Base-by-base conservation (phyloP, 2,113 vertebrate species). In the Desmodus rotundus region DNA sequence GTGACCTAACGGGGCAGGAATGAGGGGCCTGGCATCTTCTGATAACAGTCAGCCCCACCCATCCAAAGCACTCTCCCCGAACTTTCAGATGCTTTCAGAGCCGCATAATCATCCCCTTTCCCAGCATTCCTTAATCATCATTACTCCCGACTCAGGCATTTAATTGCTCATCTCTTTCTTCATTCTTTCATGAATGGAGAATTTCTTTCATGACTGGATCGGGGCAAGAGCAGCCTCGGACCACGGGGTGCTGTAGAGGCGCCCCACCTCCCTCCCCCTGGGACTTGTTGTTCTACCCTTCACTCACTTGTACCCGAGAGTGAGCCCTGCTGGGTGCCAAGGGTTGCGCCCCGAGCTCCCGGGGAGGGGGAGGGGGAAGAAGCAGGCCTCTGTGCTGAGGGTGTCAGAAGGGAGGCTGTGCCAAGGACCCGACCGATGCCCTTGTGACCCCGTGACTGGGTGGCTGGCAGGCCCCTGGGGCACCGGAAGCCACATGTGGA, bases 161-260 rank as follows among this genome's bases (percentile, higher is more conserved):
- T 65, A 9, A 47, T 95, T 76, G 94, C 95, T 97, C 95, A 94
- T 86, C 85, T 41, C 54, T 93, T 85, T 93, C 96, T 96, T 89
- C 91, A 68, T 96, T 85, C 94, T 86, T 92, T 96, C 88, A 73
- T 28, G 56, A 77, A 83, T 17, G 61, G 67, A 93, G 93, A 81
- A 81, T 92, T 93, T 95, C 84, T 89, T 92, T 87, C 76, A 45
- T 54, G 84, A 92, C 17, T 82, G 43, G 52, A 54, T 89, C 54
- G 47, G 68, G 78, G 67, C 77, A 11, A 82, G 84, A 87, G 65
- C 45, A 12, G 33, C 20, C 87, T 72, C 52, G 10, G 36, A 3
- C 68, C 38, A 47, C 6, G 22, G 5, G 1, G 4, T 22, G 56
- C 61, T 4, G 6, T 17, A 83, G 52, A 45, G 56, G 83, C 28